Percentiles rank a stretch among this genome's conserved stretches.
These are phyloP conservation scores for Hippopotamus amphibius DNA, from an alignment of 2,113 vertebrate genomes.

Conservation along the genomic window DNA sequence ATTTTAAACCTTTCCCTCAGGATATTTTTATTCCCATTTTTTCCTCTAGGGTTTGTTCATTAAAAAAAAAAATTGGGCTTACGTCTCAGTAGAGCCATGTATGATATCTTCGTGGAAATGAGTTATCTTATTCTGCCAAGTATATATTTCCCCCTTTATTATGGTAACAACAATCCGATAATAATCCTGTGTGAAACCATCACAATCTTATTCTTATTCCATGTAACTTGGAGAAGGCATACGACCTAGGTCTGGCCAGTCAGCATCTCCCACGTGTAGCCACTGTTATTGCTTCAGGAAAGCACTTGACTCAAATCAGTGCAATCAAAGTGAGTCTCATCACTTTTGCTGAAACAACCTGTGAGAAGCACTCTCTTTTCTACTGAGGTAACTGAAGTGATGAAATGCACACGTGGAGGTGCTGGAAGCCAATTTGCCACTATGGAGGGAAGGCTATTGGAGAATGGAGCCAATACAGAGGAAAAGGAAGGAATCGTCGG, in stretches of 20 bases:
- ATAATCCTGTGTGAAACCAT: background rate
- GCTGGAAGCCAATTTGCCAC: background rate
- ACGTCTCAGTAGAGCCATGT: background rate
- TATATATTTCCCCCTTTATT: background rate
- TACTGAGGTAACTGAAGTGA: background rate
- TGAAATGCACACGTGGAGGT: background rate
- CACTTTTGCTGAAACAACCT: background rate
- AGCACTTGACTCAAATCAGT: background rate
- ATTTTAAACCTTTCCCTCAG: background rate
- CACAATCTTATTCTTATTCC: background rate
- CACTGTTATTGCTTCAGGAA: background rate
- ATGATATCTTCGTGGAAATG: background rate
- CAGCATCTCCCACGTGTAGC: background rate
- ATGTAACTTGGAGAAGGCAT: background rate
- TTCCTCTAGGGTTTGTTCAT: background rate
- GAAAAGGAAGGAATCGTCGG: background rate
- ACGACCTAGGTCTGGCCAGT: background rate
- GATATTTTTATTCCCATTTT: background rate
- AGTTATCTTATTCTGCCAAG: conserved; percentile 5
- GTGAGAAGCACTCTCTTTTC: background rate
- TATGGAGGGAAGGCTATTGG: background rate
- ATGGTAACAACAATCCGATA: background rate
- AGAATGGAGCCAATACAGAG: background rate
- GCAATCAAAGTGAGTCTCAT: background rate
- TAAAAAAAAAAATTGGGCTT: background rate